A percentile compares a stretch with the other conserved stretches of the same genome.
Evolutionary conservation across 2,888 invertebrate genomes (phyloP).

Genomic region (Rhimphoctona megacephalus): DNA sequence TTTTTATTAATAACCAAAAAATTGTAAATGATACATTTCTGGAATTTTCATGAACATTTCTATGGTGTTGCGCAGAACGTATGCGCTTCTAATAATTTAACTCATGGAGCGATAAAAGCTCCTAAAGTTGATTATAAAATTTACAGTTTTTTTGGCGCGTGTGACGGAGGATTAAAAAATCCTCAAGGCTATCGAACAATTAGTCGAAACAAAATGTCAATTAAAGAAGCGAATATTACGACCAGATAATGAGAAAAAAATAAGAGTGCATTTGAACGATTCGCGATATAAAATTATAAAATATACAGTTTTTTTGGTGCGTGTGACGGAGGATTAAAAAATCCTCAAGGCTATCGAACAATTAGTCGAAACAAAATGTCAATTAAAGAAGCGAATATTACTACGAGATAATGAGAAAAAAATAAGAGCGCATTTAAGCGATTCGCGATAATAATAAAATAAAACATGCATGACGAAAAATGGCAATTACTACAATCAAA

Average conservation of each 20-base stretch:
- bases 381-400: neutral
- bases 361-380: slow-evolving; percentile 18
- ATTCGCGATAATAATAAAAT: slow-evolving; percentile 1
- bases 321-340: no score
- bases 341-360: slow-evolving; percentile 26
- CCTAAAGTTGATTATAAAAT: no score
- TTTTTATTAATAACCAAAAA: no score
- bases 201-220: slow-evolving; percentile 9
- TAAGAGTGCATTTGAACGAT: neutral
- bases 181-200: slow-evolving; percentile 34
- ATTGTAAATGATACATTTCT: no score
- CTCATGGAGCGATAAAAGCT: no score
- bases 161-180: no score
- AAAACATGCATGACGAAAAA: neutral
- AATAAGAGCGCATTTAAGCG: neutral
- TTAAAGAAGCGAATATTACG: neutral
- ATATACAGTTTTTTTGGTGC: no score
- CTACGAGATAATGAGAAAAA: neutral
- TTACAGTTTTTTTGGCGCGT: no score
- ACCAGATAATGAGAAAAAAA: slow-evolving; percentile 3
- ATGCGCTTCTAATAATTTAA: no score
- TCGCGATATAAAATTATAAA: neutral
- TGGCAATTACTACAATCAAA: neutral
- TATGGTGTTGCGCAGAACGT: no score
- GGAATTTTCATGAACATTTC: no score